Evolutionary conservation across 2,797 vertebrate genomes (phyloP), one percentile per base, ranked within the genome.

Genomic region (Ceryle rudis): DNA sequence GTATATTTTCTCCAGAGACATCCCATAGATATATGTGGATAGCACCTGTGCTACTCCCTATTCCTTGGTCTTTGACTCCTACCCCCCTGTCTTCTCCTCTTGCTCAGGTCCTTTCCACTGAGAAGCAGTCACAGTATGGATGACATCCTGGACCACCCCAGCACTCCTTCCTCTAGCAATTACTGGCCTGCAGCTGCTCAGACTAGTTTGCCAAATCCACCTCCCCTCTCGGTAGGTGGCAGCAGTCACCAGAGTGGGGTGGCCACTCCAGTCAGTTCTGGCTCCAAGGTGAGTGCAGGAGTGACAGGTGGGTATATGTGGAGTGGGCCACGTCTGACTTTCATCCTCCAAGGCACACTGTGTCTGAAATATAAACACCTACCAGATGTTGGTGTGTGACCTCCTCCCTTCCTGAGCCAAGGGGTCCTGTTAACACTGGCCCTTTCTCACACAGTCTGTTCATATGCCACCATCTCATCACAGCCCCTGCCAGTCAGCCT

Each of bases 101-200:
- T 79, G 55, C 67, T 91, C 91, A 98, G 98, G 90, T 85, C 96
- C 47, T 98, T 97, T 74, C 97, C 97, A 0, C 95, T 99, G 52
- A 97, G 98, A 81, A 99, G 98, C 96, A 98, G 98, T 87, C 99
- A 98, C 97, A 99, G 99, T 57, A 98, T 99, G 87, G 98, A 98
- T 92, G 98, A 99, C 94, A 98, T 99, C 73, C 95, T 99, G 93
- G 98, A 99, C 52, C 97, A 33, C 41, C 95, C 97, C 51, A 85
- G 98, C 97, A 47, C 95, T 72, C 77, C 93, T 0, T 85, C 78
- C 3, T 79, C 97, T 20, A 60, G 85, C 1, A 97, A 91, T 47
- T 97, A 98, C 84, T 92, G 97, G 97, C 94, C 97, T 22, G 86
- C 67, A 4, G 37, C 94, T 67, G 62, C 97, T 47, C 94, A 87